These are phyloP conservation scores for Hippopotamus amphibius DNA, from an alignment of 2,113 vertebrate genomes.

Conservation along the genomic window DNA sequence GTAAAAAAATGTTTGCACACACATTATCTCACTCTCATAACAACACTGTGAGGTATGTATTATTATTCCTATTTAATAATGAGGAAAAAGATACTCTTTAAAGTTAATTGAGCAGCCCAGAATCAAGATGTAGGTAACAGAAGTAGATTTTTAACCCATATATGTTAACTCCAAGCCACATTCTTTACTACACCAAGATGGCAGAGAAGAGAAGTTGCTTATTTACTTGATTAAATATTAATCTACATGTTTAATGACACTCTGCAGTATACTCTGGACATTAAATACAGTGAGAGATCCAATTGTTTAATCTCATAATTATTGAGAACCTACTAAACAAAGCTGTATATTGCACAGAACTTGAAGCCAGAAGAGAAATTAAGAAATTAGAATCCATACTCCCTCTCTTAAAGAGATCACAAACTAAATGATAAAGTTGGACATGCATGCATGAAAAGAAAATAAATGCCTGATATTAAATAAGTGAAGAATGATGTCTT, in stretches of 20 bases:
- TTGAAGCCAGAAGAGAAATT: neutral
- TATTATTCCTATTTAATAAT: neutral
- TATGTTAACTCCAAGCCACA: neutral
- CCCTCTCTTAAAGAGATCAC: neutral
- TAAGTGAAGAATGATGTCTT: neutral
- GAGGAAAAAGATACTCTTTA: neutral
- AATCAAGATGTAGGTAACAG: neutral
- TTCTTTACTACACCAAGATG: neutral
- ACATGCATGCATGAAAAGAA: conserved; percentile 18
- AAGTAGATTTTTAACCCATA: neutral
- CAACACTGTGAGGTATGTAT: neutral
- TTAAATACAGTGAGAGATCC: neutral
- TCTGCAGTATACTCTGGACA: neutral
- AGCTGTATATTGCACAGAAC: neutral
- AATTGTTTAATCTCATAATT: conserved; percentile 16
- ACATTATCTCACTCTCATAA: neutral
- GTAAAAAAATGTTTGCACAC: neutral
- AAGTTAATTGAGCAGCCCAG: neutral
- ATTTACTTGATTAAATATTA: conserved; percentile 19
- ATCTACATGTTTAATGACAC: neutral
- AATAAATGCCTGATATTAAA: neutral
- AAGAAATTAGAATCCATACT: conserved; percentile 20
- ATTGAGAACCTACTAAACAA: neutral
- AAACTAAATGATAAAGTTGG: neutral
- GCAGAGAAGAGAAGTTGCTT: neutral